These are phyloP conservation scores for Cordylochernes scorpioides DNA, from an alignment of 2,888 invertebrate species.

Conservation along the genomic window DNA sequence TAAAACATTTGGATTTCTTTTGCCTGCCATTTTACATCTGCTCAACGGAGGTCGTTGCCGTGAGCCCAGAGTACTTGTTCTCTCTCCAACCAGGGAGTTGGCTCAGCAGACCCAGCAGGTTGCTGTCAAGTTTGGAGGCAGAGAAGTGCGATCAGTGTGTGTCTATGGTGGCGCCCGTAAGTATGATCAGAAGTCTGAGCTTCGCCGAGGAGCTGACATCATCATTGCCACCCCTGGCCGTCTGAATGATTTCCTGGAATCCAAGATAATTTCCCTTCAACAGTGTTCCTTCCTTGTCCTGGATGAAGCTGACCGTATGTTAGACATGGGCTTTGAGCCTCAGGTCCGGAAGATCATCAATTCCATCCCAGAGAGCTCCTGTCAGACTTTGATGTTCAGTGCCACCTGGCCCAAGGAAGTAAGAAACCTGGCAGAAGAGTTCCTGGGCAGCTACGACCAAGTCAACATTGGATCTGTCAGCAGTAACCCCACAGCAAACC, in stretches of 20 bases:
- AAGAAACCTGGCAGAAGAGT: constrained; percentile 74
- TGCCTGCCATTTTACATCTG: too few relatives aligned
- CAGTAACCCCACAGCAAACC: constrained; percentile 70
- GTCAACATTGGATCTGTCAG: constrained; percentile 86
- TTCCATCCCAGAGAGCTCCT: constrained; percentile 79
- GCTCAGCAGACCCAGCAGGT: constrained; percentile 99
- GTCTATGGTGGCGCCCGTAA: constrained; percentile 91
- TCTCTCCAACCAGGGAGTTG: constrained; percentile 91
- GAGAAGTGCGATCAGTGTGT: constrained; percentile 85
- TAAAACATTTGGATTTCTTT: too few relatives aligned
- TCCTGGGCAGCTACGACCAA: constrained; percentile 75
- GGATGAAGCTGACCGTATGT: constrained; percentile 97
- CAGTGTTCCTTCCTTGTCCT: constrained; percentile 39
- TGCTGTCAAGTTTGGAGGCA: constrained; percentile 90
- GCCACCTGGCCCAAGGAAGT: constrained; percentile 99
- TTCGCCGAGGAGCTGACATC: constrained; percentile 86
- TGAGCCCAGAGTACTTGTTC: too few relatives aligned
- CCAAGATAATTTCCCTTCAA: constrained; percentile 15
- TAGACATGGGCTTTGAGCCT: constrained; percentile 99
- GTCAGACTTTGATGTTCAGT: constrained; percentile 98
- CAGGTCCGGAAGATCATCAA: constrained; percentile 61
- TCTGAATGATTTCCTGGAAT: constrained; percentile 75
- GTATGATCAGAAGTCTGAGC: constrained; percentile 62
- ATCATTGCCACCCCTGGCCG: constrained; percentile 96
- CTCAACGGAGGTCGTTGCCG: too few relatives aligned